phyloP scores from a whole-genome alignment of 2,113 vertebrate genomes.

The Hyaena hyaena region DNA sequence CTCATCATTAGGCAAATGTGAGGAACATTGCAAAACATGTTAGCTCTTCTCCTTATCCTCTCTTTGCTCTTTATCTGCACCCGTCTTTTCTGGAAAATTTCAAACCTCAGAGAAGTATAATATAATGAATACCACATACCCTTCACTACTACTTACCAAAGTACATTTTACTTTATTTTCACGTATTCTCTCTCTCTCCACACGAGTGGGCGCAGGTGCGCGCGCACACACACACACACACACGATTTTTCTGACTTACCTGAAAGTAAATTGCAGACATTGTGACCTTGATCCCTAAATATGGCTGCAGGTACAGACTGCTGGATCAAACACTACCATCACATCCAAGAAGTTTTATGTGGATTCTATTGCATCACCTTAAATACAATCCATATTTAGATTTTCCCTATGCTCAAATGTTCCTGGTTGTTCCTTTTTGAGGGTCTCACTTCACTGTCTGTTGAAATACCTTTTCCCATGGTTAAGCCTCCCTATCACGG shows the following conservation, averaged over 20 bases:
- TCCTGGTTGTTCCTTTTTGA: background rate
- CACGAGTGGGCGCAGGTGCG: rapidly evolving
- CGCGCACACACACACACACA: too few relatives aligned
- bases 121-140: background rate
- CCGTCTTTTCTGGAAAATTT: background rate
- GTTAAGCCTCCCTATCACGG: background rate
- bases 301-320: background rate
- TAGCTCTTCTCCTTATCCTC: background rate
- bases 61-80: background rate
- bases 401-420: background rate
- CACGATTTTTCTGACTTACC: background rate
- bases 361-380: background rate
- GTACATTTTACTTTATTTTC: background rate
- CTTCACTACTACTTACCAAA: background rate
- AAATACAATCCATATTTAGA: too few relatives aligned
- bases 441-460: background rate
- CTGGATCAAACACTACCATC: background rate
- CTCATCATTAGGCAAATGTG: background rate
- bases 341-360: too few relatives aligned
- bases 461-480: background rate
- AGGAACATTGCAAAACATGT: background rate
- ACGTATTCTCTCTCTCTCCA: too few relatives aligned
- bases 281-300: too few relatives aligned
- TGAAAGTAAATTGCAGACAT: background rate
- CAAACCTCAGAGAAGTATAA: background rate